Conservation (phyloP, 1,140 invertebrate species). For the Papilio xuthus region DNA sequence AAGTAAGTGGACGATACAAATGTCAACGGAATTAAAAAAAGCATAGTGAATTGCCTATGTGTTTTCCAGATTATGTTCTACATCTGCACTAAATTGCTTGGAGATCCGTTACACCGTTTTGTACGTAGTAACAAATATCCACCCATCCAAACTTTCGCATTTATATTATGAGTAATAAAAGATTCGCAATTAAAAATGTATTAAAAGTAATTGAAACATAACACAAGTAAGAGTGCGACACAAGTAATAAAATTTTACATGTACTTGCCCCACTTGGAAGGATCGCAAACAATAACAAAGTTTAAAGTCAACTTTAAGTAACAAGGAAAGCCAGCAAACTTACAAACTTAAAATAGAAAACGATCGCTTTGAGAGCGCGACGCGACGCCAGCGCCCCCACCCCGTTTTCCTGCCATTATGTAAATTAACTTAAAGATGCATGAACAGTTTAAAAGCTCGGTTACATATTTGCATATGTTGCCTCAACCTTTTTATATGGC, state of each 20-base stretch:
- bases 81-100: no score
- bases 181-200: neutral
- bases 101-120: no score
- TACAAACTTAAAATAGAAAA: slow-evolving; percentile 34
- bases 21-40: no score
- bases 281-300: slow-evolving; percentile 29
- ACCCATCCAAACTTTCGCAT: no score
- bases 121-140: no score
- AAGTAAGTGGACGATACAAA: no score
- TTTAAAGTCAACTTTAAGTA: slow-evolving; percentile 34
- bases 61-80: no score
- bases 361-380: slow-evolving; percentile 31
- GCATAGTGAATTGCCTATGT: no score
- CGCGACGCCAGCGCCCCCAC: slow-evolving; percentile 13
- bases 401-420: slow-evolving; percentile 10
- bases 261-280: neutral
- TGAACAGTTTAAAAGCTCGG: slow-evolving; percentile 16
- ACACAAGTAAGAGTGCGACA: neutral
- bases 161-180: neutral
- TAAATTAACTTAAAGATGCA: slow-evolving; percentile 32
- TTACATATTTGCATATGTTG: slow-evolving; percentile 21
- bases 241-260: slow-evolving; percentile 17
- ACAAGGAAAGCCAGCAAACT: slow-evolving; percentile 30
- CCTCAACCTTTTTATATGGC: slow-evolving; percentile 2
- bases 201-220: slow-evolving; percentile 1